phyloP scores from a whole-genome alignment of 2,797 vertebrate species.

The Holocentrus rufus region DNA sequence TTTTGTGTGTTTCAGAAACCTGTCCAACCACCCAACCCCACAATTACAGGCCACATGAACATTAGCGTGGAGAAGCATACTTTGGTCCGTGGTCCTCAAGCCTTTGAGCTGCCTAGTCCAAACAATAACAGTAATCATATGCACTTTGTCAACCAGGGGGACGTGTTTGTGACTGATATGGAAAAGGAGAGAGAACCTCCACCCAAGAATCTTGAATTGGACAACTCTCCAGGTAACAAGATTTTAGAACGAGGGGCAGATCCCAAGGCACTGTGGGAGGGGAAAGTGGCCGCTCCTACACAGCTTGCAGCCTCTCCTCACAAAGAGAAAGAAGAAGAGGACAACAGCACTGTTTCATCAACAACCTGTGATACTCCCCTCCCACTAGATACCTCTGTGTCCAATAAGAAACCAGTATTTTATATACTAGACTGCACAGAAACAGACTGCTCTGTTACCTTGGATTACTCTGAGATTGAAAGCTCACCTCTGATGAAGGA shows the following conservation, averaged over 20 bases:
- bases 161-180: conserved; percentile 73
- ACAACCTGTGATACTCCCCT: conserved; percentile 81
- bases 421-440: conserved; percentile 86
- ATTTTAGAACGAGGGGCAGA: conserved; percentile 56
- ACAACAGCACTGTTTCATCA: conserved; percentile 79
- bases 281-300: conserved; percentile 39
- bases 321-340: conserved; percentile 74
- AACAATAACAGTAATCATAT: conserved; percentile 78
- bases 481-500: conserved; percentile 73
- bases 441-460: conserved; percentile 89
- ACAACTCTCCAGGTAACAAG: conserved; percentile 52
- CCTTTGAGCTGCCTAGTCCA: conserved; percentile 83
- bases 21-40: conserved; percentile 41
- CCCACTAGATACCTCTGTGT: conserved; percentile 82
- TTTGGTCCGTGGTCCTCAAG: conserved; percentile 83
- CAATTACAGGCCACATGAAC: conserved; percentile 71
- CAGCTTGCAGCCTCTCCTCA: conserved; percentile 54
- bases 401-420: conserved; percentile 81
- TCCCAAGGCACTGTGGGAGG: conserved; percentile 56
- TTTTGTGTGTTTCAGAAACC: conserved; percentile 72
- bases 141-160: conserved; percentile 75
- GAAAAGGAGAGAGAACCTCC: conserved; percentile 69
- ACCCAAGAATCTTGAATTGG: conserved; percentile 59
- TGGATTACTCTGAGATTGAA: conserved; percentile 89
- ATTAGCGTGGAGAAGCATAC: conserved; percentile 86